Evolutionary conservation across 2,113 vertebrate genomes (phyloP), one percentile per base, ranked within the genome.

Genomic region (Carassius gibelio): DNA sequence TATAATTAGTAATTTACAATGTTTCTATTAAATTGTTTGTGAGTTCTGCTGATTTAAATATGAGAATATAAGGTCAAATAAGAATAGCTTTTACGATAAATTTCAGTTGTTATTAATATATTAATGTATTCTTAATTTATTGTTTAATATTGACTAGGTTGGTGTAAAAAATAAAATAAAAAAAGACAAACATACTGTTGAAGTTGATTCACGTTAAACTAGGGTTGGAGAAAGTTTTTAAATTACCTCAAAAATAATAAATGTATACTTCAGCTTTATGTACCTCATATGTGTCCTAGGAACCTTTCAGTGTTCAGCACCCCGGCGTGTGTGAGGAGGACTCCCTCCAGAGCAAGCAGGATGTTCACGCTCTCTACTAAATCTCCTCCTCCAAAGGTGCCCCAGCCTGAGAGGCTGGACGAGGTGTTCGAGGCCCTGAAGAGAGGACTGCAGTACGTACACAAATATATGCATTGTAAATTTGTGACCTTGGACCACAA

Each of bases 281-380:
- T 77, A 9, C 45, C 30, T 17, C 82, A 10, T 15, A 66, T 23
- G 1, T 87, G n/a, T 61, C 64, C 64, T 83, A 99, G 98, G 92
- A 96, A 90, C 87, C 93, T 96, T 30, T 93, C 93, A 0, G 94
- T 96, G 86, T 99, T 99, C 92, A 96, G 95, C 88, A 97, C 97
- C 21, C 97, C 96, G 1, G 96, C 94, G 0, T 93, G 96, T 19
- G 94, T 94, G 90, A 95, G 97, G 91, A 99, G 97, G 93, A 90
- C 93, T 89, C 93, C 96, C 81, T 96, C 95, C 90, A 95, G 96
- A 90, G 96, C 95, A 84, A 96, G 96, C 92, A 97, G 97, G 91
- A 97, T 99, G 96, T 99, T 99, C 91, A 96, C 94, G 4, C 96
- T 97, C 92, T 96, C 97, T 1, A 94, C 95, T 87, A 97, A 97